A percentile compares a stretch with the other conserved stretches of the same genome.
These are phyloP conservation scores for Mallateleia sp. DNA, from an alignment of 2,888 invertebrate species.

Conservation along the genomic window DNA sequence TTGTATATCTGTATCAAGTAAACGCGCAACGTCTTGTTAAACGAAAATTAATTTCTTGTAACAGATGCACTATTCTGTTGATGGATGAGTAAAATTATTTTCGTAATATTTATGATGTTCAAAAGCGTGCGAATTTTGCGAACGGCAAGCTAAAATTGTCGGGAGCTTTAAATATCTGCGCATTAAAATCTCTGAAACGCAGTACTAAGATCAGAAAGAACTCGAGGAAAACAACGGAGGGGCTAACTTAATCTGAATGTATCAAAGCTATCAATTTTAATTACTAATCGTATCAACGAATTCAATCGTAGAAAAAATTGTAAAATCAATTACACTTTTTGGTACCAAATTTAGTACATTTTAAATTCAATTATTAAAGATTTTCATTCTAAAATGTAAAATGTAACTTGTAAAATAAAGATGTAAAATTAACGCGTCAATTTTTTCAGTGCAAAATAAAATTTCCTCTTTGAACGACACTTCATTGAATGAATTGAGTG, in stretches of 20 bases:
- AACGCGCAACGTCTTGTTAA: constrained; percentile 1
- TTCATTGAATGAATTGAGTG: constrained; percentile 25
- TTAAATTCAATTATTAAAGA: too few species aligned
- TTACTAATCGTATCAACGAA: too few species aligned
- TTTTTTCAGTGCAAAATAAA: background rate
- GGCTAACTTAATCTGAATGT: background rate
- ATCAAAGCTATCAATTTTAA: too few species aligned
- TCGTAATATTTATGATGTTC: constrained; percentile 35
- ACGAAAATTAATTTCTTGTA: constrained; percentile 10
- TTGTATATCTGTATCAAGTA: background rate
- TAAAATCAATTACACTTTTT: too few species aligned
- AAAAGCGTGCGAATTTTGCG: constrained; percentile 19
- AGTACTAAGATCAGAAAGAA: background rate
- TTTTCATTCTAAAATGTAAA: too few species aligned
- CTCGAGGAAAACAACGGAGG: background rate
- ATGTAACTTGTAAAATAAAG: too few species aligned
- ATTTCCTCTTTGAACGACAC: background rate
- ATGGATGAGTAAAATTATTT: constrained; percentile 53
- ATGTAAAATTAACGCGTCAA: too few species aligned
- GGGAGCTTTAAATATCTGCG: constrained; percentile 61
- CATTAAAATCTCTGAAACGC: constrained; percentile 61
- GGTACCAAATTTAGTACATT: too few species aligned
- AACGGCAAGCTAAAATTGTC: constrained; percentile 32
- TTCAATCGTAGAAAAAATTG: too few species aligned
- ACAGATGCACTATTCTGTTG: constrained; percentile 30